These are phyloP conservation scores for Herminia tarsipennalis DNA, from an alignment of 2,888 invertebrate species.

Conservation along the genomic window DNA sequence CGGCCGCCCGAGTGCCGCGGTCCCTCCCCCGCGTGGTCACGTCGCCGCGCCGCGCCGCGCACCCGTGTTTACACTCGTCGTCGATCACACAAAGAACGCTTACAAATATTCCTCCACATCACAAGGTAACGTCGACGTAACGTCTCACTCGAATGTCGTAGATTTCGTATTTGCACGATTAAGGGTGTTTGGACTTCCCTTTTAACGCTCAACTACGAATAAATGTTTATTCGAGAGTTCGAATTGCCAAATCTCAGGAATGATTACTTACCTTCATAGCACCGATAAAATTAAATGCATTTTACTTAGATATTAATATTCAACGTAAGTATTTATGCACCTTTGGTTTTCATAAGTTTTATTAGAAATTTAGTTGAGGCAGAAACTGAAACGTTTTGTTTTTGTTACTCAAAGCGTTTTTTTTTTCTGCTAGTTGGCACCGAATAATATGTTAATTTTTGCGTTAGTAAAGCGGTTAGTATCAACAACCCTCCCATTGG, in stretches of 20 bases:
- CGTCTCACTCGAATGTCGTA: constrained; percentile 61
- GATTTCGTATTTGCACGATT: constrained; percentile 70
- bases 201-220: constrained; percentile 56
- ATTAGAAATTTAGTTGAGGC: no score
- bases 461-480: constrained; percentile 50
- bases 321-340: no score
- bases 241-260: constrained; percentile 39
- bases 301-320: no score
- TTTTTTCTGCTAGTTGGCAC: constrained; percentile 2
- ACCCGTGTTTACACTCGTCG: constrained; percentile 77
- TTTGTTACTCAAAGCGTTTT: no score
- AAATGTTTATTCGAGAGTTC: constrained; percentile 59
- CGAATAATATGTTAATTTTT: constrained; percentile 22
- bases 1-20: constrained; percentile 81
- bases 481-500: constrained; percentile 59
- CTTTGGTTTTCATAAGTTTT: no score
- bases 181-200: constrained; percentile 64
- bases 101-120: constrained; percentile 72
- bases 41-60: constrained; percentile 56
- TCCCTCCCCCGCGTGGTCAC: constrained; percentile 53
- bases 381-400: no score
- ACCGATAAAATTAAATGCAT: no score
- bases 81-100: constrained; percentile 74
- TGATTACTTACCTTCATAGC: no score
- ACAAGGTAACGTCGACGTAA: constrained; percentile 62